Evolutionary conservation across 2,113 vertebrate genomes (phyloP), one percentile per base, ranked within the genome.

Genomic region (Caloenas nicobarica): DNA sequence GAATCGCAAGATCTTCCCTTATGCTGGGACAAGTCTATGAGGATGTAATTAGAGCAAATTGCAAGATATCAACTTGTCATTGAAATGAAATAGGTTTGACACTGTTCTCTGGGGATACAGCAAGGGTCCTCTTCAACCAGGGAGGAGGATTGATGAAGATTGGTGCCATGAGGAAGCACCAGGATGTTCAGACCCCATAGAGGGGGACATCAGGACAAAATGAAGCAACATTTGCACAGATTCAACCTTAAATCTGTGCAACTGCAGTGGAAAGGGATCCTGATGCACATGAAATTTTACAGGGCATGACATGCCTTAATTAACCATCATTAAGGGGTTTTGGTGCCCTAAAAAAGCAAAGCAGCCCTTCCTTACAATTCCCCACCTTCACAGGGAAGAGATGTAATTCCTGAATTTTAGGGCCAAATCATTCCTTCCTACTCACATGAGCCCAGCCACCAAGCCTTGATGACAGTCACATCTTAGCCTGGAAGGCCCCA

Each of bases 311-410:
- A 10, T 3, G 4, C 34, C 11, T 1, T 21, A 33, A 31, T 10
- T 0, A 0, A 33, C 36, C 71, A 53, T 13, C 34, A 4, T 24
- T 5, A 3, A 0, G 5, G 18, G 16, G 13, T 60, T 53, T 0
- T 5, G 8, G 15, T 40, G 25, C n/a, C 28, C 38, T 65, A 26
- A 57, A 44, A 60, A 54, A 26, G 28, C 36, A 22, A 50, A 50
- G 22, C 33, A 88, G 38, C 36, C 23, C 13, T 53, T 82, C 40
- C 25, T 38, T 10, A 2, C 11, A 64, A n/a, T n/a, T n/a, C 29
- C 22, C 23, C 65, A 23, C 9, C 8, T 34, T 62, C 5, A 0
- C 22, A 72, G 50, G 22, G 53, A 54, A 36, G 3, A 34, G 44
- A 38, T 8, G 16, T 16, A 68, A 38, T 29, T 78, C 77, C 77